Percentiles rank a stretch among this genome's conserved stretches.
Conservation (phyloP, 2,888 invertebrate species). For the Hedychridium roseum region DNA sequence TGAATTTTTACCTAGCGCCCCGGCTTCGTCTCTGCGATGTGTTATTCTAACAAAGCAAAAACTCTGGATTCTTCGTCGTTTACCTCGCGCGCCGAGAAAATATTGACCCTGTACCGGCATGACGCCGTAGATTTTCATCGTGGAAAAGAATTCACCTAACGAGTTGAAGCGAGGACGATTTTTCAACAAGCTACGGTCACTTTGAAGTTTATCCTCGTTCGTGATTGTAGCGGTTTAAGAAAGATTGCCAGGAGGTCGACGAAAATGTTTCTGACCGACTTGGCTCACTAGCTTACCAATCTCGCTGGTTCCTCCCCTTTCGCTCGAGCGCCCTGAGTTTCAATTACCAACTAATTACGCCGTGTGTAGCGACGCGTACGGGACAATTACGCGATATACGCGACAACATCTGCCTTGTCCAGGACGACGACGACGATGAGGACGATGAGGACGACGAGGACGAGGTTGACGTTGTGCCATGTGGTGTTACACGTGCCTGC, state of each 20-base stretch:
- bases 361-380: constrained; percentile 32
- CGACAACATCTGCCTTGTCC: constrained; percentile 56
- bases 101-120: background rate
- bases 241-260: too few relatives aligned
- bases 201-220: too few relatives aligned
- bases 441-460: too few relatives aligned
- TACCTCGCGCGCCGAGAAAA: background rate
- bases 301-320: background rate
- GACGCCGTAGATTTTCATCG: background rate
- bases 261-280: too few relatives aligned
- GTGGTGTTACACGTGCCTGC: constrained; percentile 46
- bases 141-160: too few relatives aligned
- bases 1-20: background rate
- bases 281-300: too few relatives aligned
- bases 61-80: background rate
- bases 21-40: background rate
- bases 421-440: too few relatives aligned
- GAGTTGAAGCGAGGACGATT: too few relatives aligned
- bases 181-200: too few relatives aligned
- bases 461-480: constrained; percentile 44
- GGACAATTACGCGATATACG: constrained; percentile 46
- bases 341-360: constrained; percentile 57
- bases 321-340: constrained; percentile 28
- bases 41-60: constrained; percentile 12
- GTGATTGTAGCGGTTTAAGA: too few relatives aligned